These are phyloP conservation scores for Drosophila ficusphila DNA, from an alignment of 1,140 invertebrate species.

Conservation along the genomic window DNA sequence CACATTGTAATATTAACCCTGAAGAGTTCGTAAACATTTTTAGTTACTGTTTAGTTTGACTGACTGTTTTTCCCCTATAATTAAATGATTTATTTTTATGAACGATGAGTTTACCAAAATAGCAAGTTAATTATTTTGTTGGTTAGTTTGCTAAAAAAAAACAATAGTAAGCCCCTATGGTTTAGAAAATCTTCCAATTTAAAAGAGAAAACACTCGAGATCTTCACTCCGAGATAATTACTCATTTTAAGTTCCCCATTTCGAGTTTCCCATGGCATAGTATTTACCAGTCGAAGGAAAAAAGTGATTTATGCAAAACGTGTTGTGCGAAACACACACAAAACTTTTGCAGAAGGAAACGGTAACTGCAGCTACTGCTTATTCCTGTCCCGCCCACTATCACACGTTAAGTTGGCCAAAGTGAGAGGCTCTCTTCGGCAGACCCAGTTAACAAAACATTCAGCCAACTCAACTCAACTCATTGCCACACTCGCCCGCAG, in stretches of 20 bases:
- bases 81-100: no score
- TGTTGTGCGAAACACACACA: conserved; percentile 18
- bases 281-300: conserved; percentile 1
- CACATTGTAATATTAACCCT: no score
- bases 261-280: conserved; percentile 14
- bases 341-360: conserved; percentile 18
- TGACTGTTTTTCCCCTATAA: not conserved
- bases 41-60: not conserved
- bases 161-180: not conserved
- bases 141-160: not conserved
- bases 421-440: conserved; percentile 7
- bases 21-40: not conserved
- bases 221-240: conserved; percentile 30
- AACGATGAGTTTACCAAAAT: no score
- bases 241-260: conserved; percentile 24
- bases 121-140: not conserved
- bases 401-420: conserved; percentile 8
- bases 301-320: conserved; percentile 36
- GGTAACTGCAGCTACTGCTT: not conserved
- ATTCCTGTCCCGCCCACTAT: conserved; percentile 27
- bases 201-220: conserved; percentile 36
- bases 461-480: no score
- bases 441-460: conserved; percentile 57
- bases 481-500: conserved; percentile 40
- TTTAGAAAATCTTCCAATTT: conserved; percentile 1